phyloP scores from a whole-genome alignment of 2,113 vertebrate species.

The Empidonax alnorum region DNA sequence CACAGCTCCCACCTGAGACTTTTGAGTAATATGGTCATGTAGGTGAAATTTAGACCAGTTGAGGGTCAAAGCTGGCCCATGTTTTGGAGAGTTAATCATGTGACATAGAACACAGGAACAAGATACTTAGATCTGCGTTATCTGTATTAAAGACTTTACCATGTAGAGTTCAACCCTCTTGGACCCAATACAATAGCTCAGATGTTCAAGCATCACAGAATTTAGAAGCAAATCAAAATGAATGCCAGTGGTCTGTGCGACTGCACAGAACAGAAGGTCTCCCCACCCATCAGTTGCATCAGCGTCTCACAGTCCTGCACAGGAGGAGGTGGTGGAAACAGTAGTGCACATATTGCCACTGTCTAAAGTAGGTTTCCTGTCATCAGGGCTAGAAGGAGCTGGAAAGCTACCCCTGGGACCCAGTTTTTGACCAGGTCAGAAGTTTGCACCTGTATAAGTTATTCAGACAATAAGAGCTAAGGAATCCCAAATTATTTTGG shows the following conservation, averaged over 20 bases:
- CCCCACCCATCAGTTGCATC: background rate
- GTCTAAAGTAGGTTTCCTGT: background rate
- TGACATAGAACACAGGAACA: background rate
- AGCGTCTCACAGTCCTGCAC: background rate
- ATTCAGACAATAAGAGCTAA: background rate
- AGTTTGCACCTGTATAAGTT: background rate
- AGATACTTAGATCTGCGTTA: background rate
- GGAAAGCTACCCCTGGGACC: background rate
- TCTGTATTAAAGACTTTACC: background rate
- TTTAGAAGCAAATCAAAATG: background rate
- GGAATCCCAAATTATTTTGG: background rate
- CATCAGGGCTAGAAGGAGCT: background rate
- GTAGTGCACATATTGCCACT: rapidly evolving
- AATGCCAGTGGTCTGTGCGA: background rate
- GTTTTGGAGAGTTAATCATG: background rate
- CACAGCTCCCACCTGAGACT: background rate
- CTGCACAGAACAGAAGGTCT: background rate
- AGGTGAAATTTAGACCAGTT: background rate
- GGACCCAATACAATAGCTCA: background rate
- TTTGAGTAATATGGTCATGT: background rate
- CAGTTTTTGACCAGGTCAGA: background rate
- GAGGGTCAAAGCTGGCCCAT: background rate
- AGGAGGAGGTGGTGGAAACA: background rate
- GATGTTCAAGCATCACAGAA: background rate
- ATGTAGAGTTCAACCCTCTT: background rate